Base-by-base conservation (phyloP, 2,888 invertebrate species). In the Lochmaea capreae region DNA sequence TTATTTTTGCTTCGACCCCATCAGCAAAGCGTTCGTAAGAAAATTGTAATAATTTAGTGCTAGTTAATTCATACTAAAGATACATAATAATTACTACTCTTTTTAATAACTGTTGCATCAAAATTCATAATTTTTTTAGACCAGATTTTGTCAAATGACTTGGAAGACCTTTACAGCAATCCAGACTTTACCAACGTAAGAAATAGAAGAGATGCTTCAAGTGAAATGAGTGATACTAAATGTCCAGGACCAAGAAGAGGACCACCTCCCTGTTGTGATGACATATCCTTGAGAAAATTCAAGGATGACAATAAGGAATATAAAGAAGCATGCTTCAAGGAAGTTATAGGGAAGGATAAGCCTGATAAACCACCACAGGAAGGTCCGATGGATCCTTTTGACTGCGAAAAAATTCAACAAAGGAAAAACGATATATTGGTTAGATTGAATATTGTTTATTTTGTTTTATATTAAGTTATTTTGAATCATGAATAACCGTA, bases 361-460 rank as follows among this genome's bases (percentile, higher is more conserved):
- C 74, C 61, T 0, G 77, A 77, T 52, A 79, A 73, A 22, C 66
- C 65, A 49, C 73, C 77, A 26, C 71, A 74, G 54, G 73, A 71
- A 62, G 76, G 75, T 46, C 52, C 70, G 12, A 78, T 78, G 43
- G 86, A 86, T 81, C 85, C 85, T 8, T 87, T 87, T 81, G 85
- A 82, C 71, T 87, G 87, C 73, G 85, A 86, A 59, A 83, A 83
- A 74, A 79, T 85, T 8, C 81, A 84, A 10, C 84, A 85, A 76
- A 82, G 80, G 65, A 83, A 82, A 63, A 85, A 81, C 65, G 84
- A 87, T 58, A 83, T 86, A 79, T 80, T 80, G 61, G 87, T 87
- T 80, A 83, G 84, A 18, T 4, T 22, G 3, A n/a, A 14, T 46
- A 5, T 81, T 39, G 10, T 58, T 52, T 69, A n/a, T 65, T 46